Base-by-base conservation (phyloP, 2,888 invertebrate species). In the Cheilosia vulpina region DNA sequence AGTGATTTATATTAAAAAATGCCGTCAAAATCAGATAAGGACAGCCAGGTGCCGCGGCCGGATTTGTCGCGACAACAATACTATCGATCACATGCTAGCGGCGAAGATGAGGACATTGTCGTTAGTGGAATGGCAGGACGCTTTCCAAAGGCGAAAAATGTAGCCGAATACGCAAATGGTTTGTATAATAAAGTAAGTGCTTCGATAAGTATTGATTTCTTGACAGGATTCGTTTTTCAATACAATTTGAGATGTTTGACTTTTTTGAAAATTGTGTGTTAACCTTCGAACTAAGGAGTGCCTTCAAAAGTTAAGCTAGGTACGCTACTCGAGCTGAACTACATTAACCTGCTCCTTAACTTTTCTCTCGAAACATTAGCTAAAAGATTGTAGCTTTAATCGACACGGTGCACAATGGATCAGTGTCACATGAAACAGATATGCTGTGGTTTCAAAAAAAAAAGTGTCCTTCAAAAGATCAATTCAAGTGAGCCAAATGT, bases 121-220 rank as follows among this genome's bases (percentile, higher is more conserved):
- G 93, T 94, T 31, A 91, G 92, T 81, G 94, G 94, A 17, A 93
- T 94, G 87, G 91, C 93, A 0, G 94, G 93, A 21, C 88, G 94
- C 65, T 94, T 95, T 87, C 95, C 95, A 1, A 94, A 93, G 87
- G 94, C 94, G 0, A 92, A 93, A 50, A 94, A 93, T 89, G 92
- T 95, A 52, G 90, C 92, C 52, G 93, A 94, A 89, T 94, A 94
- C 53, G 91, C 89, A 80, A 91, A 94, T 11, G 93, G 94, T 89
- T 92, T 95, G 15, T 93, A 93, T 58, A 93, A 93, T 85, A 91
- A 92, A 90, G 93, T 92, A 89, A 52, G 52, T 52, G 24, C 9
- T 2, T 3, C 13, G 24, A 4, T 21, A 15, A 52, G 52, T 17
- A n/a, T 9, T 17, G 9, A 47, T 45, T 17, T 5, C 5, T 43